phyloP scores from a whole-genome alignment of 1,140 invertebrate genomes.

The Drusus annulatus region DNA sequence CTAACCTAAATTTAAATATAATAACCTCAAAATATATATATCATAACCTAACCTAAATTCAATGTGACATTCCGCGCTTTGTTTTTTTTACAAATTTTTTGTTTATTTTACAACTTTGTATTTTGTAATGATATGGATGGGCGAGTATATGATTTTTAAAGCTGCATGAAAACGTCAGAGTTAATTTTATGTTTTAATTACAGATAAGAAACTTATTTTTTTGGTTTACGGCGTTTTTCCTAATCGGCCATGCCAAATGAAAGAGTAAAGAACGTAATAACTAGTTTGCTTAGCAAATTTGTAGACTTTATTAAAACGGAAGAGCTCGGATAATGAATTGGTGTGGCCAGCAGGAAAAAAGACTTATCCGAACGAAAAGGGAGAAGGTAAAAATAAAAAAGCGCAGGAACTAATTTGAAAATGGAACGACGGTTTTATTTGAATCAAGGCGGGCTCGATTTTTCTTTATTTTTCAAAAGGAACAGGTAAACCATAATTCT shows the following conservation, averaged over 20 bases:
- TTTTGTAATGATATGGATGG: too few relatives aligned
- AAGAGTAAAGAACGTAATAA: slow-evolving; percentile 23
- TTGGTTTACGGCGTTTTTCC: not conserved
- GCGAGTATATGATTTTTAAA: too few relatives aligned
- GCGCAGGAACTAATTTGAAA: slow-evolving; percentile 31
- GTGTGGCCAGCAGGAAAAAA: slow-evolving; percentile 25
- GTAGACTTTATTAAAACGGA: slow-evolving; percentile 38
- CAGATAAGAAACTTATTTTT: not conserved
- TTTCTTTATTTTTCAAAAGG: too few relatives aligned
- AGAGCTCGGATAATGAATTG: slow-evolving; percentile 33
- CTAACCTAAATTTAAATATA: too few relatives aligned
- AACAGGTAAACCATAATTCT: too few relatives aligned
- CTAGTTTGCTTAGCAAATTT: slow-evolving; percentile 39
- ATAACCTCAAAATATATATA: too few relatives aligned
- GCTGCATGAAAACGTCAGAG: too few relatives aligned
- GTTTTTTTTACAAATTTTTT: too few relatives aligned
- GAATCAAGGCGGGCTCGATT: not conserved
- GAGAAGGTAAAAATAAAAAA: slow-evolving; percentile 18
- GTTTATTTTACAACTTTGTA: too few relatives aligned
- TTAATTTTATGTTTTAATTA: too few relatives aligned
- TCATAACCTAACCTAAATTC: too few relatives aligned
- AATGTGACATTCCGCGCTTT: too few relatives aligned
- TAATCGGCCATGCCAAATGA: slow-evolving; percentile 1
- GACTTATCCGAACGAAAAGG: not conserved
- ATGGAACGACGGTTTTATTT: slow-evolving; percentile 22